Base-by-base conservation (phyloP, 1,140 invertebrate genomes). In the Lineus longissimus region DNA sequence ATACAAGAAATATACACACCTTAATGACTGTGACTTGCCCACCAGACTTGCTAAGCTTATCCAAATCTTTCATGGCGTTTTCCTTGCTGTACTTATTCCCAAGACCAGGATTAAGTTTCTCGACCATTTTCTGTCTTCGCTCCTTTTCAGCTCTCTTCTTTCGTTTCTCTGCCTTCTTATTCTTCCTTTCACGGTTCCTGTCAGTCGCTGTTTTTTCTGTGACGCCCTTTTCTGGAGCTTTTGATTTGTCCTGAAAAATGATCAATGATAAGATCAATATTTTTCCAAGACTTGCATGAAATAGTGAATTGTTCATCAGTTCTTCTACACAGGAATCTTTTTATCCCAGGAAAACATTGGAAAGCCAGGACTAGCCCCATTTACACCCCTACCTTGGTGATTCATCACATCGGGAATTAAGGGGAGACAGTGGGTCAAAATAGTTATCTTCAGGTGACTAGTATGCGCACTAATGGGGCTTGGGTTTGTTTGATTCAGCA, bases 111-210 rank as follows among this genome's bases (percentile, higher is more conserved):
- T 77, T 76, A n/a, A 78, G 15, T 61, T 77, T 78, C 36, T 76
- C 67, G 22, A 77, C 64, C 7, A 71, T 59, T 57, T 75, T 73
- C 61, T 75, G 61, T 33, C 69, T 45, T 27, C 25, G 23, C 40
- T 57, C 36, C 7, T 40, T 17, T 23, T 66, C 61, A 51, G 51
- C 27, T 45, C n/a, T 30, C 45, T 63, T 62, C 51, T 61, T 70
- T 57, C 66, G 68, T 61, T 76, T 74, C 29, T 68, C 69, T 33
- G 31, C 59, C 78, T 97, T 97, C 82, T 97, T 98, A 71, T 88
- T 87, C 60, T 94, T 85, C 66, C 93, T 85, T 72, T 92, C 91
- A 43, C 94, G 86, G 70, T 95, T 95, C 81, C 89, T 94, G 79
- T 98, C 95, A 0, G 94, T 94, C 31, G 85, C 83, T 0, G 88